Evolutionary conservation across 2,888 invertebrate genomes (phyloP).

Genomic region (Carterocephalus palaemon): DNA sequence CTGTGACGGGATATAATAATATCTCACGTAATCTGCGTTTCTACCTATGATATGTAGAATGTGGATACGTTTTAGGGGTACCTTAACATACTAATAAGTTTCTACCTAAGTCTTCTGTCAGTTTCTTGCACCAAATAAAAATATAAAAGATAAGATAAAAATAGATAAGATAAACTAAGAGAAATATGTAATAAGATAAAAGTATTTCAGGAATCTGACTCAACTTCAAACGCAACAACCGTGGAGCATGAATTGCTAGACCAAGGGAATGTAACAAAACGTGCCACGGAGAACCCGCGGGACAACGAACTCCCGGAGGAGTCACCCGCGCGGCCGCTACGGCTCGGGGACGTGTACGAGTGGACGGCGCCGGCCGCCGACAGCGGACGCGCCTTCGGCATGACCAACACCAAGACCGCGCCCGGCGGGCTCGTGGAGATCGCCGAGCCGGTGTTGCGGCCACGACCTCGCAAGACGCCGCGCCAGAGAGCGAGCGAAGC

Average conservation of each 20-base stretch:
- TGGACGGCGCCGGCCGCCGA: slow-evolving; percentile 71
- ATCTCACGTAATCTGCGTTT: not conserved
- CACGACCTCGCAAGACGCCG: slow-evolving; percentile 78
- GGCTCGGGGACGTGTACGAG: slow-evolving; percentile 69
- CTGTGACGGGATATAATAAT: slow-evolving; percentile 5
- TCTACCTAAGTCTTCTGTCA: too few relatives aligned
- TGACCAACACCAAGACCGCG: slow-evolving; percentile 69
- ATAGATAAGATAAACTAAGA: too few relatives aligned
- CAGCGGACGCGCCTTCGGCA: slow-evolving; percentile 81
- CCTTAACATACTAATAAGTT: too few relatives aligned
- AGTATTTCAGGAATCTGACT: slow-evolving; percentile 46
- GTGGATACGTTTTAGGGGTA: too few relatives aligned
- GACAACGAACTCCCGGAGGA: slow-evolving; percentile 71
- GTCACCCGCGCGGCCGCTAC: slow-evolving; percentile 54
- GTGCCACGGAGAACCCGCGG: slow-evolving; percentile 47
- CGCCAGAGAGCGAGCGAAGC: slow-evolving; percentile 71
- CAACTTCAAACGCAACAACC: slow-evolving; percentile 41
- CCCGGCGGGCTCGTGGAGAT: slow-evolving; percentile 80
- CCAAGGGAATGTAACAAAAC: slow-evolving; percentile 50
- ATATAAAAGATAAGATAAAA: too few relatives aligned
- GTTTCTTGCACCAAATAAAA: too few relatives aligned
- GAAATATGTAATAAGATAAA: too few relatives aligned
- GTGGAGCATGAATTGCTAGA: slow-evolving; percentile 38
- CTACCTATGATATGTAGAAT: not conserved
- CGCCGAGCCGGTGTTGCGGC: slow-evolving; percentile 85